A percentile compares a stretch with the other conserved stretches of the same genome.
Conservation (phyloP, 2,113 vertebrate genomes). For the Hyaena hyaena region DNA sequence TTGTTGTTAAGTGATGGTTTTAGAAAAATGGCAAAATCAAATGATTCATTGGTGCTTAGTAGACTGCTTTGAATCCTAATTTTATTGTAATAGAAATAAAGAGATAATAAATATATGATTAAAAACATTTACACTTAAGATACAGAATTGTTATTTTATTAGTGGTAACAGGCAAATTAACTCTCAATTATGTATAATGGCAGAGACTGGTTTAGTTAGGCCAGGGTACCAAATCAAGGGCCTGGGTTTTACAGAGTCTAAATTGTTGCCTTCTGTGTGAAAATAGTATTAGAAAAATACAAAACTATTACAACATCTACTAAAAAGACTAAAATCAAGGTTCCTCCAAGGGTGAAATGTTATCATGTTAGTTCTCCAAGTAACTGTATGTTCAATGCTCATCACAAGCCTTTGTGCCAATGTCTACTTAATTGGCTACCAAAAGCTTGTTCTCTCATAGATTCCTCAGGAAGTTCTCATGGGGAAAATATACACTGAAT, state of each 20-base stretch:
- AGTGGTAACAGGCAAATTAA: not conserved
- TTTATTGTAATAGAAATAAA: not conserved
- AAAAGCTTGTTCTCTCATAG: not conserved
- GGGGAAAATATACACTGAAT: not conserved
- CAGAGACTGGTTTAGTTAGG: not conserved
- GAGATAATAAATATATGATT: not conserved
- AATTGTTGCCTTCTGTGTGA: not conserved
- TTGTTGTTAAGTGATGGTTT: not conserved
- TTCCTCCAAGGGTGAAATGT: not conserved
- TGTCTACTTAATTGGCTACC: not conserved
- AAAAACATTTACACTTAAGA: not conserved
- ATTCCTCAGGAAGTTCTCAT: not conserved
- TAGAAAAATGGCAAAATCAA: not conserved
- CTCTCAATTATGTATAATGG: not conserved
- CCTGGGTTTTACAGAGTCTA: not conserved
- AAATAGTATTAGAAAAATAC: not conserved
- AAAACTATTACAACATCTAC: not conserved
- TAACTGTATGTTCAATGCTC: not conserved
- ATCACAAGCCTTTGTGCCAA: not conserved
- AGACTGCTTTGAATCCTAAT: not conserved
- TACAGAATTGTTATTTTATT: not conserved
- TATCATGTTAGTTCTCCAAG: not conserved
- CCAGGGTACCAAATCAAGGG: not conserved
- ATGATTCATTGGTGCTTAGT: not conserved
- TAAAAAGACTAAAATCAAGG: conserved; percentile 19